Evolutionary conservation across 2,113 vertebrate species (phyloP).

Genomic region (Dendropsophus ebraccatus): DNA sequence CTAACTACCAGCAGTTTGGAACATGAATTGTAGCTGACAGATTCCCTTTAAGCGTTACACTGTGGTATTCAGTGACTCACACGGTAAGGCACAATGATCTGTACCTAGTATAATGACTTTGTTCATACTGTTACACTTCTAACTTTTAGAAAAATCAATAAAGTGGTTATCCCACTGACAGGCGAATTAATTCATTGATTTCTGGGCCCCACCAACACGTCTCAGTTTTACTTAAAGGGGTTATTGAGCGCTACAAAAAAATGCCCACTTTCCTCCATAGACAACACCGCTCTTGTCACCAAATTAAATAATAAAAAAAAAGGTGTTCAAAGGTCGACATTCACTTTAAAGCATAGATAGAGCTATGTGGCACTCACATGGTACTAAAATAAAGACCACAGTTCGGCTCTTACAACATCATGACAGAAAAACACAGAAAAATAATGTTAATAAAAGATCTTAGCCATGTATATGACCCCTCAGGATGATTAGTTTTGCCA

Average conservation of each 20-base stretch:
- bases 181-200: not conserved
- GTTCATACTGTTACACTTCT: constrained; percentile 2
- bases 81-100: constrained; percentile 27
- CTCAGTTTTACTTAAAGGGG: too few species aligned
- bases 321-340: not conserved
- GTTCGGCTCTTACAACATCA: not conserved
- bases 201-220: not conserved
- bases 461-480: not conserved
- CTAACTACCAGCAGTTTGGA: too few species aligned
- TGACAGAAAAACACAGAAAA: not conserved
- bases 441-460: not conserved
- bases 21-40: too few species aligned
- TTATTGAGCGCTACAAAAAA: too few species aligned
- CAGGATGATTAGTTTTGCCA: not conserved
- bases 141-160: not conserved
- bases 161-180: not conserved
- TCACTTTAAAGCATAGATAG: not conserved
- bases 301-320: too few species aligned
- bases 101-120: constrained; percentile 5
- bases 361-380: not conserved
- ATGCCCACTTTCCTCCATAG: too few species aligned
- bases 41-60: not conserved
- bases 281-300: too few species aligned
- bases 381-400: not conserved
- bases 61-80: not conserved